A percentile compares a stretch with the other conserved stretches of the same genome.
These are phyloP conservation scores for Odontophorus gujanensis DNA, from an alignment of 2,113 vertebrate genomes.

Conservation along the genomic window DNA sequence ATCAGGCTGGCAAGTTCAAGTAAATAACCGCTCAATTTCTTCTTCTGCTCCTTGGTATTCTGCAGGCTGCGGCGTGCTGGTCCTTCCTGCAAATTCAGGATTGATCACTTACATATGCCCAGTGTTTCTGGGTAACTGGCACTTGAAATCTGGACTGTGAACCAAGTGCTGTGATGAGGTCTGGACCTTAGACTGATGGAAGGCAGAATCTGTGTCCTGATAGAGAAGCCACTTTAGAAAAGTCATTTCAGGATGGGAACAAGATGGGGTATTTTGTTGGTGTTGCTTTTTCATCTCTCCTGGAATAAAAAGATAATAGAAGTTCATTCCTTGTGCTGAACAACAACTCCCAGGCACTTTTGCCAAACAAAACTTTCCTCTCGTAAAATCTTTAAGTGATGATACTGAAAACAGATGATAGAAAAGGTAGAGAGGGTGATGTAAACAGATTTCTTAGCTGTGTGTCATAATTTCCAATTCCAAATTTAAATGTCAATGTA, in stretches of 20 bases:
- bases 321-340: background rate
- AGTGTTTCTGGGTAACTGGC: background rate
- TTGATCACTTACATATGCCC: background rate
- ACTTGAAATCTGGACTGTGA: background rate
- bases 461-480: background rate
- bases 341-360: background rate
- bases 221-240: background rate
- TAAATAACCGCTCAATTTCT: background rate
- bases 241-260: background rate
- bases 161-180: background rate
- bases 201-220: background rate
- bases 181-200: background rate
- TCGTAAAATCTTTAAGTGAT: background rate
- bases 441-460: background rate
- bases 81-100: background rate
- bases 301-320: background rate
- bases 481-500: background rate
- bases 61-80: background rate
- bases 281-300: background rate
- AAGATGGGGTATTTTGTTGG: background rate
- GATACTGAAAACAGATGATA: background rate
- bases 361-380: background rate
- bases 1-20: background rate
- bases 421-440: background rate
- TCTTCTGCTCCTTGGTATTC: fast-evolving